Evolutionary conservation across 2,797 vertebrate genomes (phyloP).

Genomic region (Myotis daubentonii): DNA sequence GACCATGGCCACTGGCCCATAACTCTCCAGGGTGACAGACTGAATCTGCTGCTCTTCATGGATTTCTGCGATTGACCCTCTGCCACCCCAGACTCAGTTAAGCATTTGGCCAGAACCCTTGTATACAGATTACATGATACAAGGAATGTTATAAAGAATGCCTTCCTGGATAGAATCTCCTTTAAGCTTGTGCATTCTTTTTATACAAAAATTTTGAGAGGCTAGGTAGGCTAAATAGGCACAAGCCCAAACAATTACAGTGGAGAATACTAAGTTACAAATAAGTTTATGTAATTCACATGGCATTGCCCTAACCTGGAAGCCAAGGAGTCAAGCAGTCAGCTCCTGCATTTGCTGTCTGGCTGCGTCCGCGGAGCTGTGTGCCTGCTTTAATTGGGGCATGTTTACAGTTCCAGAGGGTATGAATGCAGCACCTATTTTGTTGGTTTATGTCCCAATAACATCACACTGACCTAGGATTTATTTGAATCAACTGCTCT

Average conservation of each 20-base stretch:
- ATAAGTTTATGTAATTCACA: conserved; percentile 14
- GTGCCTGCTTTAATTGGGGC: conserved; percentile 73
- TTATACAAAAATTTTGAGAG: background rate
- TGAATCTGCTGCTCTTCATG: background rate
- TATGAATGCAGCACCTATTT: conserved; percentile 65
- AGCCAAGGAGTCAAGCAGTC: conserved; percentile 34
- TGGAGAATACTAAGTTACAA: conserved; percentile 20
- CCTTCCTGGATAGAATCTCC: background rate
- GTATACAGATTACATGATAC: background rate
- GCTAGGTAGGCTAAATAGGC: background rate
- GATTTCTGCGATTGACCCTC: conserved; percentile 10
- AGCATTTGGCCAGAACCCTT: background rate
- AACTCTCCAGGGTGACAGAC: background rate
- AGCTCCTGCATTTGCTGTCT: conserved; percentile 54
- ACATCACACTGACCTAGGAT: conserved; percentile 59
- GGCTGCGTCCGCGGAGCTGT: conserved; percentile 27
- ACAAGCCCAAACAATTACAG: background rate
- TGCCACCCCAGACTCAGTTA: background rate
- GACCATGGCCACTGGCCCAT: background rate
- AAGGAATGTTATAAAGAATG: background rate
- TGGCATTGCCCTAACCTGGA: background rate
- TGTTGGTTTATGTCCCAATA: conserved; percentile 71
- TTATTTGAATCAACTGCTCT: conserved; percentile 68
- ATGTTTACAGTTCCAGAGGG: conserved; percentile 55
- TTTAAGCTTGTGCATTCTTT: background rate